phyloP scores from a whole-genome alignment of 2,888 invertebrate species.

The Ferdinandea cuprea region DNA sequence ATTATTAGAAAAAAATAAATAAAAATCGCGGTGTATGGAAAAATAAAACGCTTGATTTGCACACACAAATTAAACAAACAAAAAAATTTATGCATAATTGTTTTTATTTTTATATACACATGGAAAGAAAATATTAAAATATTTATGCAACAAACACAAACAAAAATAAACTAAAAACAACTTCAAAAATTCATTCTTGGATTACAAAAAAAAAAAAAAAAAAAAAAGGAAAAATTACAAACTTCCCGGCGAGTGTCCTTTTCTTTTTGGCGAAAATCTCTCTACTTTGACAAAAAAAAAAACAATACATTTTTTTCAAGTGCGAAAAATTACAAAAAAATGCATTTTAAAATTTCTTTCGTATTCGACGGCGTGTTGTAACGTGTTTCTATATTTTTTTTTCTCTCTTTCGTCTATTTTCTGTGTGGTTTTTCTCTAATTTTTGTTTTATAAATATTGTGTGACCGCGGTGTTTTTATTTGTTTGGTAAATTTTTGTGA shows the following conservation, averaged over 20 bases:
- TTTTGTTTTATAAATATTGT: constrained; percentile 24
- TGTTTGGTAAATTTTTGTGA: constrained; percentile 1
- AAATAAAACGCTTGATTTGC: constrained; percentile 40
- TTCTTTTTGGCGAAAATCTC: constrained; percentile 33
- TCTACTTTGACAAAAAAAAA: constrained; percentile 5
- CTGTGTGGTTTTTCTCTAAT: constrained; percentile 22
- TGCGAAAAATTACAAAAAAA: constrained; percentile 13
- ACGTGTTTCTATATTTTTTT: constrained; percentile 36
- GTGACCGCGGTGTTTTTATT: constrained; percentile 41
- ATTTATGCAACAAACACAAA: constrained; percentile 59
- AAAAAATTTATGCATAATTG: constrained; percentile 50
- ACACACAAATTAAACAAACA: constrained; percentile 9
- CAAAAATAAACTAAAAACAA: constrained; percentile 20
- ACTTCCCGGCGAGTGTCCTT: constrained; percentile 40
- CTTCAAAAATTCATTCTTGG: constrained; percentile 38
- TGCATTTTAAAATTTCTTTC: constrained; percentile 4
- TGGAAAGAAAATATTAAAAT: constrained; percentile 49
- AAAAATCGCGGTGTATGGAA: constrained; percentile 22
- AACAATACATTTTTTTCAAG: constrained; percentile 32
- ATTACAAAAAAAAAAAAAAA: constrained; percentile 22
- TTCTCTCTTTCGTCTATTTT: background rate
- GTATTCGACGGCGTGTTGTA: constrained; percentile 46
- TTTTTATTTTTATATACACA: constrained; percentile 68
- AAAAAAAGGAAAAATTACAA: constrained; percentile 13
- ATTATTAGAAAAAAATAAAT: constrained; percentile 11